A percentile compares a stretch with the other conserved stretches of the same genome.
Evolutionary conservation across 2,888 invertebrate genomes (phyloP).

Genomic region (Scaptomyza tumidula): DNA sequence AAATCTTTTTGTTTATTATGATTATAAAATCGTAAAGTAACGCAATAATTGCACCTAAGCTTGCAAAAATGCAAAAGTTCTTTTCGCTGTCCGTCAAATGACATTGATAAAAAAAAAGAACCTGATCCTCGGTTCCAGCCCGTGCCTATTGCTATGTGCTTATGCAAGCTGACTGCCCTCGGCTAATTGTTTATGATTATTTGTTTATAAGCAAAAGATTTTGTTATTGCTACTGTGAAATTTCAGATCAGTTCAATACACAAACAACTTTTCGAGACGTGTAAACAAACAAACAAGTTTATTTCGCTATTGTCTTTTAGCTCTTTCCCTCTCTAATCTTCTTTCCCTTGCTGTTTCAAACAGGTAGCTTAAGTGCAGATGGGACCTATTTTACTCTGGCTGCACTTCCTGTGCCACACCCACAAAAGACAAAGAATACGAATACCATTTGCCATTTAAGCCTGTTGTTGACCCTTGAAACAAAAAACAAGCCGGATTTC

Average conservation of each 20-base stretch:
- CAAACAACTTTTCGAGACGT: slow-evolving; percentile 36
- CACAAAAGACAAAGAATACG: slow-evolving; percentile 31
- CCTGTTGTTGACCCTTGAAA: slow-evolving; percentile 49
- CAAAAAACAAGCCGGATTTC: slow-evolving; percentile 54
- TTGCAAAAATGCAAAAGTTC: background rate
- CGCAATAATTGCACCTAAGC: background rate
- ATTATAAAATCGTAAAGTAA: background rate
- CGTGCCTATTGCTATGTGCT: slow-evolving; percentile 34
- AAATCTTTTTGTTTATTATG: background rate
- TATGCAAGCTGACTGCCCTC: background rate
- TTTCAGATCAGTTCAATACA: slow-evolving; percentile 24
- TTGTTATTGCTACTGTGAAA: slow-evolving; percentile 53
- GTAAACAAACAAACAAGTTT: slow-evolving; percentile 70
- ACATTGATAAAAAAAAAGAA: slow-evolving; percentile 34
- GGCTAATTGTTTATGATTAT: slow-evolving; percentile 5
- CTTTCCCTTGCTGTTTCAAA: slow-evolving; percentile 22
- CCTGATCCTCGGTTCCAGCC: slow-evolving; percentile 28
- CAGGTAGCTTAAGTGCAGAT: slow-evolving; percentile 59
- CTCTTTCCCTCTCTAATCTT: background rate
- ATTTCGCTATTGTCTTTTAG: slow-evolving; percentile 30
- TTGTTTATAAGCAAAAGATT: slow-evolving; percentile 44
- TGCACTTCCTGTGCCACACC: slow-evolving; percentile 78
- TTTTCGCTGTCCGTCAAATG: slow-evolving; percentile 29
- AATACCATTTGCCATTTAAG: slow-evolving; percentile 63
- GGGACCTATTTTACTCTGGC: slow-evolving; percentile 34